Percentiles rank a stretch among this genome's conserved stretches.
Conservation (phyloP, 2,888 invertebrate genomes). For the Vesta saturnalis region DNA sequence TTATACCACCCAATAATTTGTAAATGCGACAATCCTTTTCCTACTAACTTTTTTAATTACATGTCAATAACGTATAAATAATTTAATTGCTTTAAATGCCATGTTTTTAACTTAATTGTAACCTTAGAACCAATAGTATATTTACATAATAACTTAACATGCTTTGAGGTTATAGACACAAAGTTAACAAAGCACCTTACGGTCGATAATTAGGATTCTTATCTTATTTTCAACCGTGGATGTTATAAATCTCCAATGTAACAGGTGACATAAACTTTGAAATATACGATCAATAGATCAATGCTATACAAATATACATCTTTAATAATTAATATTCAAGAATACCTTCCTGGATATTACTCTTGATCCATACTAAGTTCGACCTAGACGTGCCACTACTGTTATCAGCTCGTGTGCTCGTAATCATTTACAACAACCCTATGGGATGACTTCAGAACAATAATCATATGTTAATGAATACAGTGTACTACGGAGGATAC, state of each 20-base stretch:
- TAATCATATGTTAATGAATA: conserved; percentile 25
- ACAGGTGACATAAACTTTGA: background rate
- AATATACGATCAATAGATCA: conserved; percentile 1
- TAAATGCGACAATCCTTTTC: too few relatives aligned
- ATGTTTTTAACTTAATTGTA: too few relatives aligned
- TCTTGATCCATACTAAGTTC: conserved; percentile 13
- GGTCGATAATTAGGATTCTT: too few relatives aligned
- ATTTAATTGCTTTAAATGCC: too few relatives aligned
- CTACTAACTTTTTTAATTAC: too few relatives aligned
- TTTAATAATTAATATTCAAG: conserved; percentile 14
- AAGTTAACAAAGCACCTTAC: too few relatives aligned
- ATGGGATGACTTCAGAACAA: conserved; percentile 21
- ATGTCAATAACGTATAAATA: too few relatives aligned
- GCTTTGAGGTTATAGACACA: too few relatives aligned
- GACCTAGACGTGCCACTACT: conserved; percentile 12
- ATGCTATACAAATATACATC: conserved; percentile 4
- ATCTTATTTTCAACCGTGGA: too few relatives aligned
- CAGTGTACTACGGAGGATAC: background rate
- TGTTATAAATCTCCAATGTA: background rate
- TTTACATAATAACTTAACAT: too few relatives aligned
- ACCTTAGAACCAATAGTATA: too few relatives aligned
- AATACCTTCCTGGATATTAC: conserved; percentile 2
- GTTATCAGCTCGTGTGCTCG: conserved; percentile 1
- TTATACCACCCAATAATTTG: too few relatives aligned
- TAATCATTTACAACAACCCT: conserved; percentile 22